Evolutionary conservation across 2,888 invertebrate genomes (phyloP).

Genomic region (Bursaphelenchus okinawaensis): DNA sequence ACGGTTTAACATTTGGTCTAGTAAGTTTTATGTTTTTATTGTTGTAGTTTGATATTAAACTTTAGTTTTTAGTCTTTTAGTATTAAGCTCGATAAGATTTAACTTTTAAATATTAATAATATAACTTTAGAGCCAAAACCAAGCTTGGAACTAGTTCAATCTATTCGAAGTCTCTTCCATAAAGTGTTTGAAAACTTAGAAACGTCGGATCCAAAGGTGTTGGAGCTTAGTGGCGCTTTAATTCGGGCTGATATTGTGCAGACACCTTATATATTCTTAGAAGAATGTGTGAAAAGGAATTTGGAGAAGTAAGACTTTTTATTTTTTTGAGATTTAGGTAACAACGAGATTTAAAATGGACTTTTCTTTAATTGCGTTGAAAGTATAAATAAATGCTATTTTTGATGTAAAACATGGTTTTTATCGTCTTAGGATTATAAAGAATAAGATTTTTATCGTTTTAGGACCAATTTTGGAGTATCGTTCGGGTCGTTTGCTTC

Average conservation of each 20-base stretch:
- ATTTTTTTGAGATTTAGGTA: neutral
- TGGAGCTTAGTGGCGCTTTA: neutral
- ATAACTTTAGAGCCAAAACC: neutral
- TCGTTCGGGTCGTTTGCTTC: neutral
- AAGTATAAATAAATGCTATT: no score
- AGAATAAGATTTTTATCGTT: no score
- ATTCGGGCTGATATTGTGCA: neutral
- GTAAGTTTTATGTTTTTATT: neutral
- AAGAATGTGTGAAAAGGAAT: neutral
- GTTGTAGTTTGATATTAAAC: neutral
- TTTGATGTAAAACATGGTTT: no score
- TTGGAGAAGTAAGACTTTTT: neutral
- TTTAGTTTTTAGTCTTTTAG: neutral
- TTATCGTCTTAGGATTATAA: no score
- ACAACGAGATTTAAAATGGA: no score
- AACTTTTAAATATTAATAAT: neutral
- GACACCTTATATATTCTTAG: neutral
- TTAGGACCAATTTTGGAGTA: neutral
- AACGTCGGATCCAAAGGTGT: neutral
- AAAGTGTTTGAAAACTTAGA: neutral
- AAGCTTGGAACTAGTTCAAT: neutral
- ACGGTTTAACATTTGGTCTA: neutral
- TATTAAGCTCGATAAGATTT: neutral
- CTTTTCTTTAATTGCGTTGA: no score
- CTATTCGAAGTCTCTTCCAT: neutral